These are phyloP conservation scores for Sardina pilchardus DNA, from an alignment of 2,113 vertebrate species.

Conservation along the genomic window DNA sequence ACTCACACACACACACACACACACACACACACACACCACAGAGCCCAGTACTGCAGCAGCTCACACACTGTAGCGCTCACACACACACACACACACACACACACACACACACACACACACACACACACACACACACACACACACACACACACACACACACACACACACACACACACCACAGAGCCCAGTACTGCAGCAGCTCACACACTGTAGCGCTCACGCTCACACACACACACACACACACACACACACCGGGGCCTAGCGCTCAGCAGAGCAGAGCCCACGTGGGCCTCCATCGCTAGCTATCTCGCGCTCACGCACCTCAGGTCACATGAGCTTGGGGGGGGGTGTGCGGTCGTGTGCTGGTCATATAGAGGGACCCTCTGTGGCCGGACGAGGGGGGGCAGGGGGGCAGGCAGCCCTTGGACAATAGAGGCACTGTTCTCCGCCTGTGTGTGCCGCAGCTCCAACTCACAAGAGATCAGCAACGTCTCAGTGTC, in stretches of 20 bases:
- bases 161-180: no score
- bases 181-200: background rate
- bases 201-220: background rate
- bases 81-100: no score
- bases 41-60: background rate
- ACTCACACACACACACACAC: no score
- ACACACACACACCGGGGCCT: background rate
- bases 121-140: no score
- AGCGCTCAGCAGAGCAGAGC: background rate
- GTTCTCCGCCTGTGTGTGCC: background rate
- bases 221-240: no score
- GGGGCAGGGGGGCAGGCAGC: background rate
- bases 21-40: no score
- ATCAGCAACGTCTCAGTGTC: background rate
- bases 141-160: no score
- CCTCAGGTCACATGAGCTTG: slow-evolving; percentile 12
- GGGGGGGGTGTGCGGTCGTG: background rate
- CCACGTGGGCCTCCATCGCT: background rate
- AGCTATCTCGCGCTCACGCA: no score
- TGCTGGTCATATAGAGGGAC: background rate
- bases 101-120: no score
- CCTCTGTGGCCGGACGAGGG: background rate
- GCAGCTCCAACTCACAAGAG: background rate
- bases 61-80: background rate
- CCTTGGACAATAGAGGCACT: slow-evolving; percentile 6